A percentile compares a stretch with the other conserved stretches of the same genome.
These are phyloP conservation scores for Apis cerana DNA, from an alignment of 1,140 invertebrate genomes.

Conservation along the genomic window DNA sequence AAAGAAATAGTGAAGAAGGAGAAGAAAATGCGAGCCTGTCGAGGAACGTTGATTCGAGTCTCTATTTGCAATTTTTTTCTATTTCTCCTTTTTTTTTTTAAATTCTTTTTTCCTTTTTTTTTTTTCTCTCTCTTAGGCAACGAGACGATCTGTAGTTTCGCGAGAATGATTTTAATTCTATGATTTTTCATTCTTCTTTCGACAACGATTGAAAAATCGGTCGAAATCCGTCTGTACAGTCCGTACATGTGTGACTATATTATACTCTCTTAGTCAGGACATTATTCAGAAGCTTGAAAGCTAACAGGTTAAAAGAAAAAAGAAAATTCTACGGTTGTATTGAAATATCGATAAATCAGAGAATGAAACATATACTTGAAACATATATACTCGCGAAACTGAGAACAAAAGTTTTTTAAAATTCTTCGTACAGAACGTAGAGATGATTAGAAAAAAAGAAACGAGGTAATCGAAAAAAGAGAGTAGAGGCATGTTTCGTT, in stretches of 20 bases:
- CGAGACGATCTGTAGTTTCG: neutral
- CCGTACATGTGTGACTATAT: neutral
- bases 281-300: neutral
- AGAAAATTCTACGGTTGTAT: neutral
- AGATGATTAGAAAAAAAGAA: conserved; percentile 8
- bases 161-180: neutral
- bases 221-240: conserved; percentile 46
- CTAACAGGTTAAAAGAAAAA: neutral
- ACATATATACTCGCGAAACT: neutral
- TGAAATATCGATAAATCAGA: neutral
- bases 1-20: conserved; percentile 30
- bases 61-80: neutral
- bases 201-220: neutral
- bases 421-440: neutral
- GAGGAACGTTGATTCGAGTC: conserved; percentile 34
- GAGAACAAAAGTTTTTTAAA: neutral
- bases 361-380: neutral
- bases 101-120: neutral
- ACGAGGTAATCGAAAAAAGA: neutral
- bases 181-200: neutral
- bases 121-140: neutral
- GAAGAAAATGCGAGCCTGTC: conserved; percentile 27
- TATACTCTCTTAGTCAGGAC: too few species aligned
- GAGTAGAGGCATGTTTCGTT: neutral
- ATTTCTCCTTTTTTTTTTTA: too few species aligned